Base-by-base conservation (phyloP, 2,113 vertebrate genomes). In the Bubo bubo region DNA sequence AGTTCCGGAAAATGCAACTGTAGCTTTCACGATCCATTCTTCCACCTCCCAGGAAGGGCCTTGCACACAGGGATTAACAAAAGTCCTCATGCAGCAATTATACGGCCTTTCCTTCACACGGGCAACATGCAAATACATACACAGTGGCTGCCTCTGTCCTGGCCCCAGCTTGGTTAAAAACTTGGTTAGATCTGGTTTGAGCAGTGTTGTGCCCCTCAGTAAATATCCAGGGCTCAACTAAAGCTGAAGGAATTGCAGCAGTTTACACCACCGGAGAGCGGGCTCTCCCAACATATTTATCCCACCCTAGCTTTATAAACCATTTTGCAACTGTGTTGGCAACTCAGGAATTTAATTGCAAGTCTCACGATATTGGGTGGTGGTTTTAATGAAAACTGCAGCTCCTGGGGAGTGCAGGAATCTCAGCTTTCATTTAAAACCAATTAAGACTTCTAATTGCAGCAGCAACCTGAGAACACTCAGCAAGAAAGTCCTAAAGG, bases 371-470 rank as follows among this genome's bases (percentile, higher is more conserved):
- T 90, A 85, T 6, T 91, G 72, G 92, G 92, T 75, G 79, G 34
- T 67, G 60, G 19, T 43, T 93, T 93, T 91, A 94, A 94, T 89
- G 91, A 94, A 95, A 84, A 21, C 7, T 58, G 34, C n/a, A 56
- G 49, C 49, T 93, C 76, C 56, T n/a, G 66, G 49, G 86, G 59
- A 91, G 67, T 16, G 22, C 5, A 75, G 39, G 67, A 77, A 64
- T 66, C 86, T 83, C 88, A 82, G 28, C 39, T 90, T 88, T 75
- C 79, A 58, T 86, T 56, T 4, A 39, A 95, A 90, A 82, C 41
- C 71, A 93, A 96, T 96, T 91, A 93, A 91, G 71, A 60, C 53
- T 76, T 84, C 45, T 94, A 95, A 96, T 86, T 93, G 89, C 55
- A 74, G 10, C 15, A 4, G 32, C 66, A 87, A 62, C 58, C 70